Conservation (phyloP, 1,140 invertebrate species). For the Bombus sibiricus region DNA sequence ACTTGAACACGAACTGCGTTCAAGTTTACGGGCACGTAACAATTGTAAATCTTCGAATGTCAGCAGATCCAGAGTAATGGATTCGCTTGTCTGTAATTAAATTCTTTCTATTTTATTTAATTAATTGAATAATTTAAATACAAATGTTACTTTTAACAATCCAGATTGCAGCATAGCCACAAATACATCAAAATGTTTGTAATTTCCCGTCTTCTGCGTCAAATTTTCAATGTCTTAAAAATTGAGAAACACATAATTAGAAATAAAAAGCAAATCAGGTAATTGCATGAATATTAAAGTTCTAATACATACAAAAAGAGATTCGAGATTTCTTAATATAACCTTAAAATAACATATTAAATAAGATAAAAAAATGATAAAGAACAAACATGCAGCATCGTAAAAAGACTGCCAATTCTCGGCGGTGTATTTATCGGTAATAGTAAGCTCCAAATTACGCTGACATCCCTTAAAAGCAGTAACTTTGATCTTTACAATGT, state of each 20-base stretch:
- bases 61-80: constrained; percentile 78
- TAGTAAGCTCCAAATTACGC: constrained; percentile 76
- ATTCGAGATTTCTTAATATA: not conserved
- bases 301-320: not conserved
- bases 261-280: not conserved
- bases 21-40: constrained; percentile 67
- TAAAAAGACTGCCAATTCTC: constrained; percentile 84
- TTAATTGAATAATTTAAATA: constrained; percentile 1
- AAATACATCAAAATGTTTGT: constrained; percentile 83
- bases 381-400: constrained; percentile 79
- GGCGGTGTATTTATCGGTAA: constrained; percentile 82
- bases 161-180: constrained; percentile 83
- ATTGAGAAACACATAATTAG: not conserved
- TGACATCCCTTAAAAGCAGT: constrained; percentile 62
- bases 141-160: constrained; percentile 79
- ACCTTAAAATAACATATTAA: not conserved
- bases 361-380: constrained; percentile 3
- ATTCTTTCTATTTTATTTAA: constrained; percentile 30
- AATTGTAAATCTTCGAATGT: constrained; percentile 79
- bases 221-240: constrained; percentile 83
- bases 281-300: not conserved
- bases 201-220: constrained; percentile 83
- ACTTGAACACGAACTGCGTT: constrained; percentile 37
- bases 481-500: constrained; percentile 80
- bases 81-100: constrained; percentile 77